Evolutionary conservation across 2,113 vertebrate species (phyloP).

Genomic region (Meles meles): DNA sequence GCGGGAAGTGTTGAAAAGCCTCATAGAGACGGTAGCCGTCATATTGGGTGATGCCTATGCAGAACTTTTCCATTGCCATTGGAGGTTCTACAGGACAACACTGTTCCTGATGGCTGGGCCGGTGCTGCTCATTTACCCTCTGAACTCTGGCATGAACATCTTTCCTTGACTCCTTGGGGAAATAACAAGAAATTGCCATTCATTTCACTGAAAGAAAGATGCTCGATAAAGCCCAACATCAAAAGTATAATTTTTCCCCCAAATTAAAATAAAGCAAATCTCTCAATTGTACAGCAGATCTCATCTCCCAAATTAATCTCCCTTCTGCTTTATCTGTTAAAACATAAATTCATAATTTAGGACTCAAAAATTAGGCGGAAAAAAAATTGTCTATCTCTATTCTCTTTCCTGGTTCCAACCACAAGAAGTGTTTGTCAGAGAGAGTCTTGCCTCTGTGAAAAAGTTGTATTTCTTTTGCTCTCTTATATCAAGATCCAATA

Average conservation of each 20-base stretch:
- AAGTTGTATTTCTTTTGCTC: conserved; percentile 40
- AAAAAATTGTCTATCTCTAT: conserved; percentile 50
- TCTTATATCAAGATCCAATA: conserved; percentile 31
- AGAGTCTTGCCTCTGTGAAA: conserved; percentile 20
- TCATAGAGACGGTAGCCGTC: background rate
- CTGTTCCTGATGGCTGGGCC: background rate
- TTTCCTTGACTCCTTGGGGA: background rate
- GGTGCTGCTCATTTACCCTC: background rate
- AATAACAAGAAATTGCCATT: conserved; percentile 16
- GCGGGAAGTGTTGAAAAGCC: background rate
- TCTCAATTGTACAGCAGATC: conserved; percentile 58
- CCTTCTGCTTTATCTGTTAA: conserved; percentile 51
- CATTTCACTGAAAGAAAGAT: conserved; percentile 42
- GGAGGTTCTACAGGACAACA: background rate
- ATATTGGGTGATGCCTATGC: background rate
- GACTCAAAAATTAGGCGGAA: conserved; percentile 38
- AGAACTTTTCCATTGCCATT: background rate
- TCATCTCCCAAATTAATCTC: conserved; percentile 70
- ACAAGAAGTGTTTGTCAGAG: conserved; percentile 18
- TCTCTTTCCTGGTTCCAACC: conserved; percentile 38
- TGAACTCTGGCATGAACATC: conserved; percentile 18
- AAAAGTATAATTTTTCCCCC: background rate
- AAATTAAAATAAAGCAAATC: conserved; percentile 56
- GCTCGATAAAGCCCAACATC: conserved; percentile 39
- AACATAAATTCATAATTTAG: conserved; percentile 66